A percentile compares a stretch with the other conserved stretches of the same genome.
These are phyloP conservation scores for Phaetusa simplex DNA, from an alignment of 2,113 vertebrate species.

Conservation along the genomic window DNA sequence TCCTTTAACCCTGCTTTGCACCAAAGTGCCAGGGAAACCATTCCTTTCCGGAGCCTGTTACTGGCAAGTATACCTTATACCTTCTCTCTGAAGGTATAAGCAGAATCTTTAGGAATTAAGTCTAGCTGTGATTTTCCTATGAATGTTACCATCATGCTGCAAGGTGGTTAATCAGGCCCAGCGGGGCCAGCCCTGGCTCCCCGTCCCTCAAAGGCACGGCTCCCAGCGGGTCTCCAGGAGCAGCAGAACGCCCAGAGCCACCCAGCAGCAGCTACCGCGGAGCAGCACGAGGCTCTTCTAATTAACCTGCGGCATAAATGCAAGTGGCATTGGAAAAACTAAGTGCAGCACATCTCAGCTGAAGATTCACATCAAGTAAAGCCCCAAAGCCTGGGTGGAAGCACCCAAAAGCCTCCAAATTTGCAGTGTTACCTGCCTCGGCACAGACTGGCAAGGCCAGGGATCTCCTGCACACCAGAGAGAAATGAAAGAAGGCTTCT, in stretches of 20 bases:
- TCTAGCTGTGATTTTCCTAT: neutral
- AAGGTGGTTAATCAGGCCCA: neutral
- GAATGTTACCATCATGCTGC: neutral
- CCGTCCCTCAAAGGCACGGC: neutral
- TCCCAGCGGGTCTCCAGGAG: fast-evolving
- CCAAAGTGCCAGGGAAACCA: neutral
- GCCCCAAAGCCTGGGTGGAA: neutral
- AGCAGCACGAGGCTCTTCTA: neutral
- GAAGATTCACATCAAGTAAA: neutral
- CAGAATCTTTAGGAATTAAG: neutral
- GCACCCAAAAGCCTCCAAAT: neutral
- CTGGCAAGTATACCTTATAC: neutral
- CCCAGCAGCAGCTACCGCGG: neutral
- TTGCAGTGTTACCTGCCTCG: neutral
- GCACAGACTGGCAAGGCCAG: neutral
- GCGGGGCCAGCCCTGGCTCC: neutral
- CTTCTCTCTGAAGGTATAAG: neutral
- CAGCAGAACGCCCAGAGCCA: neutral
- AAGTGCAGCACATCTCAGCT: neutral
- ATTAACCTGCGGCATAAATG: neutral
- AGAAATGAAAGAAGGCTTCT: neutral
- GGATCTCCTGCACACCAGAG: neutral
- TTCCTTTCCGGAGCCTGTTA: neutral
- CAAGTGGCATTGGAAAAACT: neutral
- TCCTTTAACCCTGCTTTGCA: neutral